These are phyloP conservation scores for Pantherophis guttatus DNA, from an alignment of 2,113 vertebrate genomes.

Conservation along the genomic window DNA sequence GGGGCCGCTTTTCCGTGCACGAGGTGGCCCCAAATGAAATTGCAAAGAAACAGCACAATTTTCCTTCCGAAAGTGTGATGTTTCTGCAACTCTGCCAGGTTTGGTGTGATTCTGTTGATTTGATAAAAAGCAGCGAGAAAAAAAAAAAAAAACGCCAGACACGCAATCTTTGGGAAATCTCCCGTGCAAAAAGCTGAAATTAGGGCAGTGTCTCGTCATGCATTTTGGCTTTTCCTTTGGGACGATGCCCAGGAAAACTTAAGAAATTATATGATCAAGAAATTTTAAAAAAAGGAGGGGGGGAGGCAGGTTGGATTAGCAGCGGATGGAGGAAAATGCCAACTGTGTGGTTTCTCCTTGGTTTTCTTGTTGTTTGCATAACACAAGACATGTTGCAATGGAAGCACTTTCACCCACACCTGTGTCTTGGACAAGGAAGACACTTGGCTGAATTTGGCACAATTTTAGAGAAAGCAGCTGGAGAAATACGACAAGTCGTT, in stretches of 20 bases:
- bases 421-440: constrained; percentile 39
- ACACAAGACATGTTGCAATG: constrained; percentile 11
- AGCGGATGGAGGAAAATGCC: constrained; percentile 32
- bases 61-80: constrained; percentile 31
- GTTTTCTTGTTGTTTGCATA: constrained; percentile 20
- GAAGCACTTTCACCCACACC: constrained; percentile 21
- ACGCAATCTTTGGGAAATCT: background rate
- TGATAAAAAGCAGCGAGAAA: background rate
- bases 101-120: constrained; percentile 7
- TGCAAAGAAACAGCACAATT: background rate
- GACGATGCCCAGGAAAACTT: constrained; percentile 45
- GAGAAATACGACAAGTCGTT: constrained; percentile 14
- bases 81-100: background rate
- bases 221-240: background rate
- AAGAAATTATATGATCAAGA: background rate
- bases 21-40: constrained; percentile 41
- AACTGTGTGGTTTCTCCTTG: constrained; percentile 7
- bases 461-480: constrained; percentile 24
- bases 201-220: background rate
- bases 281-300: background rate
- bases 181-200: background rate
- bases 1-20: constrained; percentile 32
- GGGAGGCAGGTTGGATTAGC: constrained; percentile 34
- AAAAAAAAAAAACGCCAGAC: background rate
- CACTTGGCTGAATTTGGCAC: constrained; percentile 66